Conservation (phyloP, 2,888 invertebrate species). For the Myathropa florea region DNA sequence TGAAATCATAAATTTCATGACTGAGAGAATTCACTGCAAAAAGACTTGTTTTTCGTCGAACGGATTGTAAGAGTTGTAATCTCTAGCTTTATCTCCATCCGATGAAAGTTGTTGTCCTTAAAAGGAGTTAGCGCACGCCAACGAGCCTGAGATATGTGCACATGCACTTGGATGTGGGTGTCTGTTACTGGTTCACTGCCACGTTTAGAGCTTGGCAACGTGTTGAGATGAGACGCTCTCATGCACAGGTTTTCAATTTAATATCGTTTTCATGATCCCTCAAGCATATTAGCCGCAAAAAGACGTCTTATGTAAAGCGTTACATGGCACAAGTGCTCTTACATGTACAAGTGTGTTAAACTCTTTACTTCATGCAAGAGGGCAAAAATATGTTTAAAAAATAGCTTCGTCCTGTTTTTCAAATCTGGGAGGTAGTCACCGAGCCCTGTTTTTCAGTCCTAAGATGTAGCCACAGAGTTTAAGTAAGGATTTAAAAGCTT, state of each 20-base stretch:
- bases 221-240: conserved; percentile 16
- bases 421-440: no score
- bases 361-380: background rate
- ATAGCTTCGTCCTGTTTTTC: no score
- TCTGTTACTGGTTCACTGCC: conserved; percentile 62
- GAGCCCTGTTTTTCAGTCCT: no score
- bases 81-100: conserved; percentile 38
- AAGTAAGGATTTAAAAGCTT: no score
- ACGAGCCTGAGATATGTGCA: background rate
- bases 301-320: background rate
- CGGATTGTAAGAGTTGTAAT: conserved; percentile 37
- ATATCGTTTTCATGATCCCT: background rate
- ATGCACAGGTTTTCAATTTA: no score
- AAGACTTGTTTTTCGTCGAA: conserved; percentile 2
- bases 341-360: background rate
- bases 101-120: conserved; percentile 64
- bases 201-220: conserved; percentile 64
- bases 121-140: conserved; percentile 55
- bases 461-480: no score
- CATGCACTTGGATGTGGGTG: conserved; percentile 47
- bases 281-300: background rate
- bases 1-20: conserved; percentile 50
- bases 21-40: conserved; percentile 15
- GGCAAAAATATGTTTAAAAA: no score
- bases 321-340: background rate